A percentile compares a stretch with the other conserved stretches of the same genome.
Conservation (phyloP, 2,888 invertebrate genomes). For the Strigamia maritima region DNA sequence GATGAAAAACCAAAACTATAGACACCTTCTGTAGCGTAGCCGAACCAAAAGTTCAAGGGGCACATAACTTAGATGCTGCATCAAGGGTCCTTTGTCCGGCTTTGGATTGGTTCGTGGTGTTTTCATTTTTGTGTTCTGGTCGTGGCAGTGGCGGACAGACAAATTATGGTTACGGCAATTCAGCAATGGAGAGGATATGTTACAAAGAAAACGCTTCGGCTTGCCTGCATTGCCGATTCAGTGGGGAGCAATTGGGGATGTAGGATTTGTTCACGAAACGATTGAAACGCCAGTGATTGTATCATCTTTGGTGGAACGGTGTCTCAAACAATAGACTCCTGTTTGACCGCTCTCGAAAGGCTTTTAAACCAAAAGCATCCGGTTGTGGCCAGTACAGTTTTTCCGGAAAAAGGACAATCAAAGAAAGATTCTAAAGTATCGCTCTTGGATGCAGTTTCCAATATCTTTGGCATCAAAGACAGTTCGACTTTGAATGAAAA, state of each 20-base stretch:
- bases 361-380: constrained; percentile 87
- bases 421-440: constrained; percentile 61
- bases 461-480: constrained; percentile 87
- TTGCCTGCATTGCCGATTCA: constrained; percentile 88
- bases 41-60: constrained; percentile 80
- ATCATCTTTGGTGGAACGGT: constrained; percentile 90
- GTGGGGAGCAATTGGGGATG: constrained; percentile 99
- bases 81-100: constrained; percentile 68
- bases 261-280: constrained; percentile 88
- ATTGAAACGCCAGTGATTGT: constrained; percentile 83
- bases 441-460: constrained; percentile 75
- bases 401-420: constrained; percentile 72
- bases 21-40: constrained; percentile 76
- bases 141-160: constrained; percentile 94
- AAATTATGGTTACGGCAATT: constrained; percentile 95
- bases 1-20: constrained; percentile 71
- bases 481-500: constrained; percentile 69
- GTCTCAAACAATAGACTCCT: constrained; percentile 91
- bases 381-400: constrained; percentile 77
- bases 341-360: constrained; percentile 78
- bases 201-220: constrained; percentile 79
- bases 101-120: constrained; percentile 85
- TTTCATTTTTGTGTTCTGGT: constrained; percentile 95
- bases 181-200: constrained; percentile 92
- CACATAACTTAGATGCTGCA: constrained; percentile 73